A percentile compares a stretch with the other conserved stretches of the same genome.
Conservation (phyloP, 2,113 vertebrate genomes). For the Hepsetus odoe region DNA sequence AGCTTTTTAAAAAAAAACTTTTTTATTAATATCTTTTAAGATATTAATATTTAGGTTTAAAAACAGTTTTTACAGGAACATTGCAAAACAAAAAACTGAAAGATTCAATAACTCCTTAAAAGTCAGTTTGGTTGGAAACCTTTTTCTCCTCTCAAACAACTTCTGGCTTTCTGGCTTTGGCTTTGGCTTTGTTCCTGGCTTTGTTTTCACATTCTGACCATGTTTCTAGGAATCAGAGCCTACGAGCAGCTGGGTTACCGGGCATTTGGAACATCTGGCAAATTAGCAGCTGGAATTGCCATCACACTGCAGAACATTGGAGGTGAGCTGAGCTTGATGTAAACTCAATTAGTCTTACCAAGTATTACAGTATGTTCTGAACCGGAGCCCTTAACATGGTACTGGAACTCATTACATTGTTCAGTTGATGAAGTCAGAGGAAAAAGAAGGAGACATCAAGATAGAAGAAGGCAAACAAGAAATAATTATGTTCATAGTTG, state of each 20-base stretch:
- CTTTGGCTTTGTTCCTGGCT: constrained; percentile 43
- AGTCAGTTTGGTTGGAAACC: too few relatives aligned
- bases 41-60: too few relatives aligned
- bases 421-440: neutral
- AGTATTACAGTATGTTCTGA: too few relatives aligned
- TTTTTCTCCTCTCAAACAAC: too few relatives aligned
- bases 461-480: too few relatives aligned
- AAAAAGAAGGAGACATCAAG: neutral
- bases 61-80: too few relatives aligned
- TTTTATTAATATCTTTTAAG: too few relatives aligned
- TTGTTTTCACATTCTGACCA: constrained; percentile 29
- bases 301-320: constrained; percentile 97
- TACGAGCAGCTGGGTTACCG: constrained; percentile 94
- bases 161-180: too few relatives aligned
- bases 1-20: too few relatives aligned
- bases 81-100: too few relatives aligned
- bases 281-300: constrained; percentile 90
- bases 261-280: constrained; percentile 93
- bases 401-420: neutral
- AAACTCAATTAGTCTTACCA: constrained; percentile 5
- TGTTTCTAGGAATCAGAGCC: constrained; percentile 86
- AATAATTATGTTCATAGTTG: too few relatives aligned
- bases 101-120: too few relatives aligned
- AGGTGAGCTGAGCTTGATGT: constrained; percentile 73
- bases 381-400: neutral